Conservation (phyloP, 1,140 invertebrate genomes). For the Temnothorax nylanderi region DNA sequence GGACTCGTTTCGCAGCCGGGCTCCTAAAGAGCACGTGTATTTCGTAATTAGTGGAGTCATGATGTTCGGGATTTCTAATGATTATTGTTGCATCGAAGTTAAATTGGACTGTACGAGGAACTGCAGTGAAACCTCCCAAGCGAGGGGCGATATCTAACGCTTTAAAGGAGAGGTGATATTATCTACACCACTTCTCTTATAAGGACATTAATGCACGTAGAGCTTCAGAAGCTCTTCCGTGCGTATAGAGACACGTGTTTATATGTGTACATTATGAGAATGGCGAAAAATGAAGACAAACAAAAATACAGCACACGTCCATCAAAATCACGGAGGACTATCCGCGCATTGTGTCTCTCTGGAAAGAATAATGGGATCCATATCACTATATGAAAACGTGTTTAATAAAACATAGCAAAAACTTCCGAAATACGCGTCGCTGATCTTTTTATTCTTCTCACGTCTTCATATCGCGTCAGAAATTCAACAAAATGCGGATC, state of each 20-base stretch:
- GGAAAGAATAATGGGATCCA: not conserved
- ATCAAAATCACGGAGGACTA: not conserved
- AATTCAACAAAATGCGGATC: not conserved
- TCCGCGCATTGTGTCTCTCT: too few species aligned
- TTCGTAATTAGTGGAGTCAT: constrained; percentile 21
- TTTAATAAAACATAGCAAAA: not conserved
- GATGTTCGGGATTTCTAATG: constrained; percentile 24
- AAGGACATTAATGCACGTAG: not conserved
- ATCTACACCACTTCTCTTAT: not conserved
- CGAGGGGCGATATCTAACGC: not conserved
- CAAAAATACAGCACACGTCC: not conserved
- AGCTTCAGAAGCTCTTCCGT: not conserved
- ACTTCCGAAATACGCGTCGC: not conserved
- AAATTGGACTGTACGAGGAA: constrained; percentile 5
- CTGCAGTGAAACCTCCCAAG: not conserved
- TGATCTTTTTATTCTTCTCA: not conserved
- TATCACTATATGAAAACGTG: not conserved
- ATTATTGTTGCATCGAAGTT: constrained; percentile 41
- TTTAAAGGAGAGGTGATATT: constrained; percentile 5
- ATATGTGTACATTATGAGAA: not conserved
- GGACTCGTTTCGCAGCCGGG: not conserved
- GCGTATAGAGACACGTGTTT: too few species aligned
- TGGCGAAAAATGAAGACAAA: not conserved
- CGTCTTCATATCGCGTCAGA: not conserved
- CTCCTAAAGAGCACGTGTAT: not conserved